Conservation (phyloP, 1,140 invertebrate genomes). For the Drosophila punjabiensis region DNA sequence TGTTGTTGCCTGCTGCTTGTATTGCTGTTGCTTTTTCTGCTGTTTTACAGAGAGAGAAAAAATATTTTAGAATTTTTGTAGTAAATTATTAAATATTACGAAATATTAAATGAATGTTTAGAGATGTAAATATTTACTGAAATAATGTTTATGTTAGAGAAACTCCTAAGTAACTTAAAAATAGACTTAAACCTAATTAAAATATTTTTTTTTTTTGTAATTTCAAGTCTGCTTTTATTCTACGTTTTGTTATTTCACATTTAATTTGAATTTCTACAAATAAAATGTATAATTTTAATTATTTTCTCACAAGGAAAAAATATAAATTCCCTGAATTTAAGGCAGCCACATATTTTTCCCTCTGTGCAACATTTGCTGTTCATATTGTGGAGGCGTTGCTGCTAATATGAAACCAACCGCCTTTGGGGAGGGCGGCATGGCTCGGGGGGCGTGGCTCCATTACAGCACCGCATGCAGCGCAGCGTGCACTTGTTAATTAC, state of each 20-base stretch:
- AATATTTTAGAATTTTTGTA: neutral
- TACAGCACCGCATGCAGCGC: constrained; percentile 58
- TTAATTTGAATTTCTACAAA: neutral
- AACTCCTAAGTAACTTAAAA: too few relatives aligned
- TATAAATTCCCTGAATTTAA: neutral
- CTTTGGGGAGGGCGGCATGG: neutral
- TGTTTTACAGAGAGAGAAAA: constrained; percentile 16
- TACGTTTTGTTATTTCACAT: neutral
- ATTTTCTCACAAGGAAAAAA: neutral
- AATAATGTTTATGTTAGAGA: too few relatives aligned
- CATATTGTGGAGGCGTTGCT: constrained; percentile 48
- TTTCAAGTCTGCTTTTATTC: neutral
- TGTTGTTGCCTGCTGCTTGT: constrained; percentile 25
- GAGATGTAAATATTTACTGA: too few relatives aligned
- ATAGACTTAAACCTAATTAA: neutral
- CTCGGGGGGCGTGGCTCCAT: constrained; percentile 32
- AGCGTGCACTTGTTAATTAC: constrained; percentile 82
- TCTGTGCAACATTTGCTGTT: constrained; percentile 14
- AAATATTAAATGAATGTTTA: neutral
- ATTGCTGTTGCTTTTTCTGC: constrained; percentile 25
- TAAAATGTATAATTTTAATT: too few relatives aligned
- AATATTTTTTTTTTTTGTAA: neutral
- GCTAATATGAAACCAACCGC: constrained; percentile 60
- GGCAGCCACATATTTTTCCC: neutral
- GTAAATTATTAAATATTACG: neutral